Percentiles rank a stretch among this genome's conserved stretches.
These are phyloP conservation scores for Coluber constrictor DNA, from an alignment of 2,797 vertebrate genomes.

Conservation along the genomic window DNA sequence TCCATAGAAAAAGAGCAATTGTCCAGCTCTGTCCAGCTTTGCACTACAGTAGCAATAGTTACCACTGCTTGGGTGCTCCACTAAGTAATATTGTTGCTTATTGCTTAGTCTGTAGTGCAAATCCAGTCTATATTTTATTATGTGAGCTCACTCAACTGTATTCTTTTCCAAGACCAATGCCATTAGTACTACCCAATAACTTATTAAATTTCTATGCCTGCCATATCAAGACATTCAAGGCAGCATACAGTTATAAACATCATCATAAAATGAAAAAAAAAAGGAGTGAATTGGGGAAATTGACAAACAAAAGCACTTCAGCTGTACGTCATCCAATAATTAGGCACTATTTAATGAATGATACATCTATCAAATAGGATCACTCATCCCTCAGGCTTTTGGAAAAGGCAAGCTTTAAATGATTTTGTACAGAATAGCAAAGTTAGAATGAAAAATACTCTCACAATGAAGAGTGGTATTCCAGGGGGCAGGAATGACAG, in stretches of 20 bases:
- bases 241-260: not conserved
- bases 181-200: not conserved
- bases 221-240: not conserved
- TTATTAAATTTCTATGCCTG: not conserved
- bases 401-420: not conserved
- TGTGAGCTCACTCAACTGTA: not conserved
- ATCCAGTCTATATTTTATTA: not conserved
- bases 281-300: not conserved
- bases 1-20: not conserved
- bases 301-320: not conserved
- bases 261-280: not conserved
- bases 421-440: not conserved
- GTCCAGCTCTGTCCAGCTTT: not conserved
- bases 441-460: not conserved
- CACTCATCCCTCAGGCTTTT: not conserved
- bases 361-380: not conserved
- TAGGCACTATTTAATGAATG: not conserved
- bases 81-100: not conserved
- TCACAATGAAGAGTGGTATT: not conserved
- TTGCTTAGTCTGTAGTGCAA: not conserved
- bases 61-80: not conserved
- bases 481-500: not conserved
- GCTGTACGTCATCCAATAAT: not conserved
- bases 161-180: not conserved
- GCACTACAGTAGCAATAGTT: not conserved